These are phyloP conservation scores for Choristoneura rosaceana DNA, from an alignment of 2,888 invertebrate species.

Conservation along the genomic window DNA sequence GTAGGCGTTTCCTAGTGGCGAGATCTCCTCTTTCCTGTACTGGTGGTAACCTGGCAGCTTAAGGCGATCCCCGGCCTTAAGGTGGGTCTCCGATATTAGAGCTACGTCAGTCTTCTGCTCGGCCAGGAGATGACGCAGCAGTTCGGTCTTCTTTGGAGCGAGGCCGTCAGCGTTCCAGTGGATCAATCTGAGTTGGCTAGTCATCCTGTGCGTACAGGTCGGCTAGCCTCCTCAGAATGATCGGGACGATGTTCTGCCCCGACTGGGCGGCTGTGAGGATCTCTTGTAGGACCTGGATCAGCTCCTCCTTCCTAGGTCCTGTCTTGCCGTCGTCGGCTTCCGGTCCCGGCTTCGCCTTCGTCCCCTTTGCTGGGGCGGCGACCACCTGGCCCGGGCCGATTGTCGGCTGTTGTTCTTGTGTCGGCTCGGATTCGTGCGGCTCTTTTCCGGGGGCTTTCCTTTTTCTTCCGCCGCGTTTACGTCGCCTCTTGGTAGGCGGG, in stretches of 20 bases:
- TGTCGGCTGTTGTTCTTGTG: neutral
- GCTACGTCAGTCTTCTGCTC: constrained; percentile 4
- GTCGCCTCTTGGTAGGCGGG: neutral
- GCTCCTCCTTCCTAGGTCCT: neutral
- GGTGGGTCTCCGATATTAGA: constrained; percentile 7
- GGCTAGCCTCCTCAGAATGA: too few species aligned
- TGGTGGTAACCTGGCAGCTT: neutral
- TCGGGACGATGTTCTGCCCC: constrained; percentile 5
- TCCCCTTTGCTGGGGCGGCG: neutral
- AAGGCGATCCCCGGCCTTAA: neutral
- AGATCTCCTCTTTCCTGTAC: constrained; percentile 12
- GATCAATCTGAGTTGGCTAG: neutral
- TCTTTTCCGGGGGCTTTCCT: neutral
- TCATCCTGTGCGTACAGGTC: neutral
- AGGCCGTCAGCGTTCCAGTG: neutral
- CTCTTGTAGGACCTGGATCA: neutral
- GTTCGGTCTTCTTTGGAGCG: neutral
- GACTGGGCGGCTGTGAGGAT: neutral
- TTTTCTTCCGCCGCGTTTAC: neutral
- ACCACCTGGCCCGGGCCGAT: neutral
- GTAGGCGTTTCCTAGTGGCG: neutral
- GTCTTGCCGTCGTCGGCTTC: neutral
- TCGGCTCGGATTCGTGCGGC: neutral
- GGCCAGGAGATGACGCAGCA: neutral
- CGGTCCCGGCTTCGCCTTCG: neutral